Evolutionary conservation across 30 jellyfish, hydroid and myxozoan genomes (phyloP), one percentile per base, ranked within the genome.

Genomic region (Morbakka virulenta): DNA sequence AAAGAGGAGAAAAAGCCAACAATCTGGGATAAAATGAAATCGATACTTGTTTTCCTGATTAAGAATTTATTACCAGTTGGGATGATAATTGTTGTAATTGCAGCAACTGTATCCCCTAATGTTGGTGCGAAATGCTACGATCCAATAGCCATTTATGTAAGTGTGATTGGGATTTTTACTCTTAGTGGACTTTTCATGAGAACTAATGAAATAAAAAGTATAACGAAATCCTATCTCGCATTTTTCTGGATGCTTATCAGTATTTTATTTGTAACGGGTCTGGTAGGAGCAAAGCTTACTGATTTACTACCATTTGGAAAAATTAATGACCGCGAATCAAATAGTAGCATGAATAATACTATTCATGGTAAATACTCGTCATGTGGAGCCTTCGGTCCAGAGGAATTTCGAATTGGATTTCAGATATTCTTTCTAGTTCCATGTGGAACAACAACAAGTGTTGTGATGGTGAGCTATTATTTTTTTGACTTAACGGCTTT

Each of bases 361-460:
- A 67, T 88, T 2, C 49, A 33, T 21, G 84, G 63, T 29, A 77
- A 82, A 3, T 76, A 80, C 1, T 83, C 73, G 12, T 68, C 69
- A 26, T 50, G 29, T 32, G 93, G 76, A 4, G 80, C 57, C 32
- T 79, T 87, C 26, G 96, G 96, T n/a, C 83, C 94, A 48, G 64
- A 77, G 26, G 96, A 87, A 52, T 89, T 82, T 72, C 74, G 79
- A 35, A 72, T 88, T 85, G 98, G 98, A 71, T 77, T 92, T 31
- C 89, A 86, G 82, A 29, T 92, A 69, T 92, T 69, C 63, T 92
- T 86, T 76, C 27, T 91, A 32, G 87, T 86, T 31, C 98, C 98
- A 1, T 85, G 98, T 66, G 86, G 96, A 11, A 70, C 86, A 2
- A 72, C 96, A 9, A 85, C 95, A 52, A 96, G 98, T 13, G 96